phyloP scores from a whole-genome alignment of 1,140 invertebrate genomes.

The Drosophila murphyi region DNA sequence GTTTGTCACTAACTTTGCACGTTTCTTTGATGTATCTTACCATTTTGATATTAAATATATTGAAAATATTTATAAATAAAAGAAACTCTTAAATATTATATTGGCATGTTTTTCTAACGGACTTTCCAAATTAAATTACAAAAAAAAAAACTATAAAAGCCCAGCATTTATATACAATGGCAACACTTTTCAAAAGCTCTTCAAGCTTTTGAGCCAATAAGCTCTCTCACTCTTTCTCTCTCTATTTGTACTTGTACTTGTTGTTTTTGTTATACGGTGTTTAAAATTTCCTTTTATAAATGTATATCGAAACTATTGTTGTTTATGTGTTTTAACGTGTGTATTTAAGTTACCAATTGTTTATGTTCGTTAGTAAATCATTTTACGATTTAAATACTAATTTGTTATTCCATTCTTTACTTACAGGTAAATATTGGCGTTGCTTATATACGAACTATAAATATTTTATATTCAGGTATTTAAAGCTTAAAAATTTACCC shows the following conservation, averaged over 20 bases:
- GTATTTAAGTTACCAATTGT: constrained; percentile 38
- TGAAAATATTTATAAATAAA: constrained; percentile 23
- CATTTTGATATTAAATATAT: constrained; percentile 17
- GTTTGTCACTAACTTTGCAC: constrained; percentile 49
- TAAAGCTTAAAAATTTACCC: constrained; percentile 15
- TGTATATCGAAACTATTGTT: constrained; percentile 31
- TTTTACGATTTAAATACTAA: constrained; percentile 16
- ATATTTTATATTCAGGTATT: constrained; percentile 47
- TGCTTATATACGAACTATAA: constrained; percentile 7
- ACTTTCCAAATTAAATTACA: constrained; percentile 7
- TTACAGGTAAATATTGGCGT: constrained; percentile 73
- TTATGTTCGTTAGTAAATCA: constrained; percentile 10
- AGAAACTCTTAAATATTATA: constrained; percentile 14
- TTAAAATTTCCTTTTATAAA: constrained; percentile 7
- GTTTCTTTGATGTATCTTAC: constrained; percentile 41
- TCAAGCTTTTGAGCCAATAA: constrained; percentile 49
- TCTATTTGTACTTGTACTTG: constrained; percentile 16
- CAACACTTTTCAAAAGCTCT: constrained; percentile 42
- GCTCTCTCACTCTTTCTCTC: constrained; percentile 8
- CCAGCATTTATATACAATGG: constrained; percentile 38
- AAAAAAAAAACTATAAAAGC: not conserved
- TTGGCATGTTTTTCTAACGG: constrained; percentile 68
- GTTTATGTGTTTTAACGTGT: constrained; percentile 46
- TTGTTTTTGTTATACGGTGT: constrained; percentile 12
- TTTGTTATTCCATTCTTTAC: constrained; percentile 43